Conservation (phyloP, 2,113 vertebrate species). For the Phocoena sinus region DNA sequence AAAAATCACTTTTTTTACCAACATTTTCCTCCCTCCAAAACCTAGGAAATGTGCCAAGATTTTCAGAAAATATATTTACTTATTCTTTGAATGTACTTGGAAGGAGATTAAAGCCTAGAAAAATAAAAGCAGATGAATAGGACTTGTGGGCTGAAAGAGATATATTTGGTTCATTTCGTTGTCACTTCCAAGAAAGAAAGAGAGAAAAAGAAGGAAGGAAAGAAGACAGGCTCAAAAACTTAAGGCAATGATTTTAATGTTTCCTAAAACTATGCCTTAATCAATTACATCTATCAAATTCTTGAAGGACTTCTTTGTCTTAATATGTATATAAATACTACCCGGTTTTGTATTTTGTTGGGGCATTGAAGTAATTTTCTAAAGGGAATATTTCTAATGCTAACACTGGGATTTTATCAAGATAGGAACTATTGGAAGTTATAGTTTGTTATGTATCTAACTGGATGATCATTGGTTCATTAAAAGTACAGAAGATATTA, state of each 20-base stretch:
- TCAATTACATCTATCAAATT: conserved; percentile 16
- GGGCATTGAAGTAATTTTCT: neutral
- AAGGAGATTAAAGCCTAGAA: conserved; percentile 54
- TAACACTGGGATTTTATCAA: neutral
- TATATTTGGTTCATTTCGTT: neutral
- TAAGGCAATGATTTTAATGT: neutral
- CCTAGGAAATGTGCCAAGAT: conserved; percentile 56
- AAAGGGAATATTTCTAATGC: neutral
- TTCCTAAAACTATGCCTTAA: neutral
- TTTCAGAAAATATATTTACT: conserved; percentile 53
- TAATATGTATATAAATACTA: neutral
- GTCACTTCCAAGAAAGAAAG: conserved; percentile 17
- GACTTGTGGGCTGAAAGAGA: conserved; percentile 6
- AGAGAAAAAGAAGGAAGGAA: neutral
- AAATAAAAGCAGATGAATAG: conserved; percentile 55
- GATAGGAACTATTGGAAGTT: neutral
- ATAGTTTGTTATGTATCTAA: neutral
- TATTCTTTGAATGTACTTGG: conserved; percentile 54
- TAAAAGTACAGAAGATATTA: neutral
- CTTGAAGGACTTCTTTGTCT: conserved; percentile 15
- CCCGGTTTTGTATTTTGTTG: neutral
- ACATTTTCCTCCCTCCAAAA: neutral
- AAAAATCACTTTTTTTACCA: conserved; percentile 50
- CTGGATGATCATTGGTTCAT: neutral
- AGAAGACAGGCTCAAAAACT: neutral